Base-by-base conservation (phyloP, 2,113 vertebrate genomes). In the Tragelaphus imberbis region DNA sequence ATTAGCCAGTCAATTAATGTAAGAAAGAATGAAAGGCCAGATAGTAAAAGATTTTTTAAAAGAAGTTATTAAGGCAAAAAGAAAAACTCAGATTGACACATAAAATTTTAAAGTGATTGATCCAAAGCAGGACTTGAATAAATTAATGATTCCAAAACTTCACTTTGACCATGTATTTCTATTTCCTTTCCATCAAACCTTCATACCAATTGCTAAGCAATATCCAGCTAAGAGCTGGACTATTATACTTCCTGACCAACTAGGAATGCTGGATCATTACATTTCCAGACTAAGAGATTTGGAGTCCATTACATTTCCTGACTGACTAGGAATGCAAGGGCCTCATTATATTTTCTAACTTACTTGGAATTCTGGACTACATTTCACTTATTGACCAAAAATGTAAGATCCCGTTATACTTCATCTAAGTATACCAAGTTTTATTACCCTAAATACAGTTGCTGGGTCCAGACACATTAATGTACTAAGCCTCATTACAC, bases 301-400 rank as follows among this genome's bases (percentile, higher is more conserved):
- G 44, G 84, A 94, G 44, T 85, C 80, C 56, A 23, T 56, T 82
- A 81, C 33, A 95, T 63, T 94, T 97, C 88, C 79, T 95, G 96
- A 92, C 85, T 82, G 49, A 91, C 84, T 61, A 88, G 89, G 89
- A 97, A 97, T 97, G 55, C 55, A 92, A 96, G 23, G 44, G 55
- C 59, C 80, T 96, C 96, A 87, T 87, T 92, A 82, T 36, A 97
- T 49, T 96, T 90, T 94, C 68, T 97, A 96, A 93, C 63, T 95
- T 91, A 91, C 21, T 94, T 95, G 53, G 44, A 94, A 97, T 92
- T 94, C 68, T 95, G n/a, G 49, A 89, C 36, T 97, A 82, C 61
- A 95, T 61, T 95, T 92, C 33, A 92, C 17, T 94, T 85, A 95
- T 4, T 88, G 21, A 97, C 53, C 84, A 92, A 95, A 94, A 96